Percentiles rank a stretch among this genome's conserved stretches.
Evolutionary conservation across 1,140 invertebrate genomes (phyloP).

Genomic region (Pseudomyrmex sp.): DNA sequence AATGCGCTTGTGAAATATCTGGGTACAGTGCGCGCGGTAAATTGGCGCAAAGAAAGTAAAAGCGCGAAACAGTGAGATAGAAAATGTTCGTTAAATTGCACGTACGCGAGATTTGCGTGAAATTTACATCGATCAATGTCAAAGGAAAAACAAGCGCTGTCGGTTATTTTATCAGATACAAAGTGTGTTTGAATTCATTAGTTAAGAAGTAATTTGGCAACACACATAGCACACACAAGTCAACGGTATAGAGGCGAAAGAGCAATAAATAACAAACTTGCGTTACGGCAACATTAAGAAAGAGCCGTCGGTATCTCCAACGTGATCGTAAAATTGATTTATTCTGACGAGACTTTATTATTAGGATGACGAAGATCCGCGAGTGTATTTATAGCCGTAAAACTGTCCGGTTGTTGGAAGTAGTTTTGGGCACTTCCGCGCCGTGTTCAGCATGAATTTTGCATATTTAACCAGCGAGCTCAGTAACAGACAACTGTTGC

Average conservation of each 20-base stretch:
- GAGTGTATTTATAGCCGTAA: constrained; percentile 49
- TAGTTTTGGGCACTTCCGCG: constrained; percentile 31
- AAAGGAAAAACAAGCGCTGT: not conserved
- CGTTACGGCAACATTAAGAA: not conserved
- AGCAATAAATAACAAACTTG: not conserved
- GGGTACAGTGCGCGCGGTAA: too few relatives aligned
- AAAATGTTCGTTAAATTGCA: not conserved
- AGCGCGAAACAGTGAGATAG: too few relatives aligned
- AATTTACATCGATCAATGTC: not conserved
- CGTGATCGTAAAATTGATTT: constrained; percentile 33
- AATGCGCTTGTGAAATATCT: too few relatives aligned
- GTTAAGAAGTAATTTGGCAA: not conserved
- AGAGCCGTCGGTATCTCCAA: not conserved
- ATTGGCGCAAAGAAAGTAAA: too few relatives aligned
- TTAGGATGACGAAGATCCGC: constrained; percentile 52
- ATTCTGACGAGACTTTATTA: constrained; percentile 12
- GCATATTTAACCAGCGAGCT: constrained; percentile 54
- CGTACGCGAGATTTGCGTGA: not conserved
- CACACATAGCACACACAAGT: too few relatives aligned
- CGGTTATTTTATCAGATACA: too few relatives aligned
- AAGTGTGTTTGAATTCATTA: not conserved
- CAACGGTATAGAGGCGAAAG: not conserved
- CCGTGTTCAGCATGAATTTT: constrained; percentile 48
- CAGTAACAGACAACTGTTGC: constrained; percentile 63
- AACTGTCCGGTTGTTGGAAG: constrained; percentile 52